phyloP scores from a whole-genome alignment of 2,113 vertebrate species.

The Mormyrus lacerda region DNA sequence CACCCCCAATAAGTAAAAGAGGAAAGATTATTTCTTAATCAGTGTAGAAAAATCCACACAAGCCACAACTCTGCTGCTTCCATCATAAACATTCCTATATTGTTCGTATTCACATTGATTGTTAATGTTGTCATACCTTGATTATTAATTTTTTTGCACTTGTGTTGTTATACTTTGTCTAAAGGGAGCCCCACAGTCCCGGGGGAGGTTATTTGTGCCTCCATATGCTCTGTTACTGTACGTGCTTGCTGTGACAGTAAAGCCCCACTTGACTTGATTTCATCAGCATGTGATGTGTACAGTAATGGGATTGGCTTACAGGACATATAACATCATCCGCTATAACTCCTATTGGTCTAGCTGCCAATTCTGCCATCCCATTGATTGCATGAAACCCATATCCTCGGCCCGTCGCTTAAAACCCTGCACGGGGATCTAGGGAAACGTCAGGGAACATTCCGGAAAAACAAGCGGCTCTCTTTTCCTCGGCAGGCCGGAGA shows the following conservation, averaged over 20 bases:
- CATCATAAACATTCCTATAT: not conserved
- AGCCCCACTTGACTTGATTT: not conserved
- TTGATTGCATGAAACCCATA: slow-evolving; percentile 15
- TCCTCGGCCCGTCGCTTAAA: slow-evolving; percentile 7
- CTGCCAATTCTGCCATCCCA: slow-evolving; percentile 8
- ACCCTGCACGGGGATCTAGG: not conserved
- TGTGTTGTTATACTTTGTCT: not conserved
- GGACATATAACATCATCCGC: not conserved
- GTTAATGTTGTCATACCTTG: not conserved
- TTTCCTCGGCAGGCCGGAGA: slow-evolving; percentile 70
- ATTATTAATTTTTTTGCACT: not conserved
- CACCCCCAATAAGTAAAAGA: not conserved
- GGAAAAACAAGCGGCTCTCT: slow-evolving; percentile 61
- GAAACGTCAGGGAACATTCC: slow-evolving; percentile 2
- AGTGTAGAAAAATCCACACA: not conserved
- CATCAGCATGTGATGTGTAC: not conserved
- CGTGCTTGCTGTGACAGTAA: not conserved
- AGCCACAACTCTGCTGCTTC: not conserved
- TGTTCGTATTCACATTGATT: not conserved
- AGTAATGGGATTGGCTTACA: not conserved
- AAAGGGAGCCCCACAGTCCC: not conserved
- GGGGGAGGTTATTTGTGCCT: not conserved
- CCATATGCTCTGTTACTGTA: not conserved
- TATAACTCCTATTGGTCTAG: not conserved
- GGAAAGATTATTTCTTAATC: not conserved